A percentile compares a stretch with the other conserved stretches of the same genome.
phyloP scores from a whole-genome alignment of 2,113 vertebrate genomes.

The Pelecanoides urinatrix region DNA sequence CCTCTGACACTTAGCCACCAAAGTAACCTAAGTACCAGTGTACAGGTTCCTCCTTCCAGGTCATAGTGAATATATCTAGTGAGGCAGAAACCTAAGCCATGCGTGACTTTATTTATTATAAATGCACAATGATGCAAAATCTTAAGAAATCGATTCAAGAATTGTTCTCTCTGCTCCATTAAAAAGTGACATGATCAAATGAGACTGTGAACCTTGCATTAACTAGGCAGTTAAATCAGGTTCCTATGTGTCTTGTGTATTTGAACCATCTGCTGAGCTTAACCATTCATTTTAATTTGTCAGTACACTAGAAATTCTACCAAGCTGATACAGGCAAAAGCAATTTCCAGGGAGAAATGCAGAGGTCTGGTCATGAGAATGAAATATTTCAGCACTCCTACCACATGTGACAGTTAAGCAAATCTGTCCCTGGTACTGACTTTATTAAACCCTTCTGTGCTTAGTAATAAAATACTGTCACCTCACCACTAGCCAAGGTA shows the following conservation, averaged over 20 bases:
- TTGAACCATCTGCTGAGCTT: background rate
- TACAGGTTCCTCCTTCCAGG: background rate
- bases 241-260: background rate
- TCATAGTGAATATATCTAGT: background rate
- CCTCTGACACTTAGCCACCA: background rate
- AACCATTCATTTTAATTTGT: background rate
- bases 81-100: background rate
- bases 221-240: background rate
- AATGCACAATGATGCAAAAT: background rate
- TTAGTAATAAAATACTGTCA: background rate
- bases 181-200: conserved; percentile 15
- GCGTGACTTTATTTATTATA: background rate
- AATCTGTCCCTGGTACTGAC: conserved; percentile 23
- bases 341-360: conserved; percentile 6
- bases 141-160: background rate
- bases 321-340: background rate
- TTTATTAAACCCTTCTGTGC: background rate
- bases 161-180: background rate
- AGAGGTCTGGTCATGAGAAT: background rate
- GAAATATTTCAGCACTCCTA: conserved; percentile 21
- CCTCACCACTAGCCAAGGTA: background rate
- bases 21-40: background rate
- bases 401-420: background rate
- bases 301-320: background rate
- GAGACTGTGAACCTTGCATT: background rate